Evolutionary conservation across 1,140 invertebrate genomes (phyloP), one percentile per base, ranked within the genome.

Genomic region (Temnothorax curvispinosus): DNA sequence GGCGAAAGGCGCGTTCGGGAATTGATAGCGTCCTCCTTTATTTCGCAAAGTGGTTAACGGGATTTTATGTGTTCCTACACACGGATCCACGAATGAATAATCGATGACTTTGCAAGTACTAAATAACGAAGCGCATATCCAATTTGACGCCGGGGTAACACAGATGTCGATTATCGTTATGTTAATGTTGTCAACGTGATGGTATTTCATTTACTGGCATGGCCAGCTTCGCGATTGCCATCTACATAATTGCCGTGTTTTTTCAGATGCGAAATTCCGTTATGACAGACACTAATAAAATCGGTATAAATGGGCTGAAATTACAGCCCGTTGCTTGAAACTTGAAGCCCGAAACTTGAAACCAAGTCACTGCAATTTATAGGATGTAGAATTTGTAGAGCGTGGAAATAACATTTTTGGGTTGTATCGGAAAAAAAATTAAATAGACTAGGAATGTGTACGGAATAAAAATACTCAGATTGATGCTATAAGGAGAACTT

Each of bases 11-110:
- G 21, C 47, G 32, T 81, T 81, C 21, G 50, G 13, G 50, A 71
- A 81, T 81, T 71, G 64, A 81, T 81, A 81, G 78, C 38, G 78
- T 81, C 64, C 64, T 71, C 65, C 52, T 81, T 81, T 56, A 71
- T 81, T 44, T 58, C 64, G 50, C 21, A 71, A 47, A 81, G 78
- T 58, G 65, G 15, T 44, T 81, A 81, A 81, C 78, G 78, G 78
- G 65, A 81, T 81, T 56, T 81, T 27, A 44, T n/a, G 38, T 44
- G 21, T 71, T 81, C 15, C 64, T 78, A 15, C 35, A 52, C 65
- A 6, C 52, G 65, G 32, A 13, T 15, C 15, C 44, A 5, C 41
- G 41, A 27, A 64, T 78, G 6, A 65, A 65, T 65, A 64, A 64
- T 78, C 58, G 58, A 64, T 32, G 13, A 21, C 9, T n/a, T 13